phyloP scores from a whole-genome alignment of 1,140 invertebrate species.

The Leptonema lineaticorne region DNA sequence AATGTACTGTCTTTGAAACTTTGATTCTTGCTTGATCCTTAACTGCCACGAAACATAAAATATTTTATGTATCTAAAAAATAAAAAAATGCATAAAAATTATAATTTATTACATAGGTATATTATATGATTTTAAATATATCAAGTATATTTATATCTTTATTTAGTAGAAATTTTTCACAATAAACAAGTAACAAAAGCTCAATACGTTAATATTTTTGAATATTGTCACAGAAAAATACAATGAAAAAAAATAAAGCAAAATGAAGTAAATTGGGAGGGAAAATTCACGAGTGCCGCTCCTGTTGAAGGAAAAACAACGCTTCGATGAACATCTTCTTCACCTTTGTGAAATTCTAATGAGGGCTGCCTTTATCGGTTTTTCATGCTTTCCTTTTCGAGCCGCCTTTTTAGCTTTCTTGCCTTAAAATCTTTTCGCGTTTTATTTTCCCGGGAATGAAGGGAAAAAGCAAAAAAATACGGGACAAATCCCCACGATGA shows the following conservation, averaged over 20 bases:
- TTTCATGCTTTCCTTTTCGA: neutral
- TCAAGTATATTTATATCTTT: too few species aligned
- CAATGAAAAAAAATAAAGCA: neutral
- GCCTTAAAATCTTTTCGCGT: neutral
- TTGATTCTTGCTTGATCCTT: conserved; percentile 4
- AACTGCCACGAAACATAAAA: too few species aligned
- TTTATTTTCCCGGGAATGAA: neutral
- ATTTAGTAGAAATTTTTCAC: too few species aligned
- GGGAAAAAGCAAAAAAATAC: too few species aligned
- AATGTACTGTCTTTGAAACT: neutral
- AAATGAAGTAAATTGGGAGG: too few species aligned
- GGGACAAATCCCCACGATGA: neutral
- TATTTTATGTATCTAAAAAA: too few species aligned
- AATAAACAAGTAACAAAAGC: too few species aligned
- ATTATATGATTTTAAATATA: neutral
- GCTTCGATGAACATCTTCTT: neutral
- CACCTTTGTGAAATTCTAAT: neutral
- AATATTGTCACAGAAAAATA: too few species aligned
- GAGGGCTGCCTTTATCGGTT: neutral
- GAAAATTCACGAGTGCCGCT: too few species aligned
- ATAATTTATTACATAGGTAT: neutral
- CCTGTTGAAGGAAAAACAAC: too few species aligned
- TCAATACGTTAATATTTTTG: too few species aligned
- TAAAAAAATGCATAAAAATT: neutral
- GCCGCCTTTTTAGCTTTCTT: neutral